phyloP scores from a whole-genome alignment of 2,797 vertebrate genomes.

The Sebastes hopkinsi region DNA sequence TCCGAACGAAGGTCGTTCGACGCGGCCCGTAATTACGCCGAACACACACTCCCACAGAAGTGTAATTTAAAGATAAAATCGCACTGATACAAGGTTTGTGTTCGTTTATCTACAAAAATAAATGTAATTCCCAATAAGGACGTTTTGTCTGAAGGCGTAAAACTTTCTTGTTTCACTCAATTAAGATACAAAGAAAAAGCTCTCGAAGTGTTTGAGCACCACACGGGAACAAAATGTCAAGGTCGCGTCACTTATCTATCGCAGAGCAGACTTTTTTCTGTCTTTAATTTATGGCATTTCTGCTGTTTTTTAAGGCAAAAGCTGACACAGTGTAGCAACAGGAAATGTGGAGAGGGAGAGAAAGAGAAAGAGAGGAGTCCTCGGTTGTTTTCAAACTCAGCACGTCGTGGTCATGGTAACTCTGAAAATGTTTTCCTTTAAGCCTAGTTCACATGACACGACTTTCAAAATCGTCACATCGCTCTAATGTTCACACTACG shows the following conservation, averaged over 20 bases:
- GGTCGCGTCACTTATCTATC: neutral
- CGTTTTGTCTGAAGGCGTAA: neutral
- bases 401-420: neutral
- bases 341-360: neutral
- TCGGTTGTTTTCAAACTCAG: neutral
- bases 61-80: constrained; percentile 53
- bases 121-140: constrained; percentile 24
- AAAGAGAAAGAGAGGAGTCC: neutral
- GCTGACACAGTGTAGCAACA: neutral
- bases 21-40: neutral
- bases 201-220: neutral
- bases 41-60: neutral
- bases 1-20: neutral
- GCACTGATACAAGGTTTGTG: neutral
- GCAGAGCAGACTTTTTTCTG: neutral
- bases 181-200: neutral
- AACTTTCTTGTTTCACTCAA: constrained; percentile 18
- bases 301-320: neutral
- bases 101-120: constrained; percentile 35
- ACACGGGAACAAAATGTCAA: constrained; percentile 9
- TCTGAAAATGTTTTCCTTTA: neutral
- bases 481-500: too few species aligned
- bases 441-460: too few species aligned
- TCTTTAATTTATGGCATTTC: neutral
- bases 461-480: too few species aligned